phyloP scores from a whole-genome alignment of 2,888 invertebrate species.

The Diogma glabrata region DNA sequence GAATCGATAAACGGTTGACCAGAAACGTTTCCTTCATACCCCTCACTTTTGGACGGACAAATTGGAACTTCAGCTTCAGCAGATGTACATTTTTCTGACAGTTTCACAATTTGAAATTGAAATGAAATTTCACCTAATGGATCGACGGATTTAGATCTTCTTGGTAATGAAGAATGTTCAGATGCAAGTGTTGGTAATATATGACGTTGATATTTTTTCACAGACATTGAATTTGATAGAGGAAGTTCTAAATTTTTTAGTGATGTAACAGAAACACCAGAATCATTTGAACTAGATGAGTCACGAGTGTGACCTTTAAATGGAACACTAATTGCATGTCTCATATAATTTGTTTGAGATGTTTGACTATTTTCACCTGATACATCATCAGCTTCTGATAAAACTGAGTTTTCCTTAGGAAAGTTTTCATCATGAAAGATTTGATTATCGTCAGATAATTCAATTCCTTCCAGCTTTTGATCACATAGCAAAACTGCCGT shows the following conservation, averaged over 20 bases:
- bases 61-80: constrained; percentile 67
- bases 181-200: constrained; percentile 37
- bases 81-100: constrained; percentile 57
- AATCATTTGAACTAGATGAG: constrained; percentile 71
- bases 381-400: constrained; percentile 13
- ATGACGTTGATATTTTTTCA: constrained; percentile 43
- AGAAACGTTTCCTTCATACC: constrained; percentile 36
- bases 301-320: constrained; percentile 60
- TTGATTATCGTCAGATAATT: constrained; percentile 38
- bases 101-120: constrained; percentile 50
- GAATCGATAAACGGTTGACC: constrained; percentile 44
- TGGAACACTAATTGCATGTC: constrained; percentile 25
- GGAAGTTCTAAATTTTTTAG: constrained; percentile 54
- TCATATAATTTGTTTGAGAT: constrained; percentile 7
- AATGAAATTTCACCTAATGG: constrained; percentile 59
- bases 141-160: constrained; percentile 69
- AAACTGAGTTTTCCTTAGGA: constrained; percentile 23
- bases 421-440: constrained; percentile 37
- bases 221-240: constrained; percentile 42
- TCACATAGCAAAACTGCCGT: constrained; percentile 45
- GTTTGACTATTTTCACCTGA: constrained; percentile 21
- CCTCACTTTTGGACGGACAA: constrained; percentile 43
- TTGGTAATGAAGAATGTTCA: constrained; percentile 53
- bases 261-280: constrained; percentile 62
- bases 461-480: constrained; percentile 36